These are phyloP conservation scores for Brachypterus glaber DNA, from an alignment of 2,888 invertebrate species.

Conservation along the genomic window DNA sequence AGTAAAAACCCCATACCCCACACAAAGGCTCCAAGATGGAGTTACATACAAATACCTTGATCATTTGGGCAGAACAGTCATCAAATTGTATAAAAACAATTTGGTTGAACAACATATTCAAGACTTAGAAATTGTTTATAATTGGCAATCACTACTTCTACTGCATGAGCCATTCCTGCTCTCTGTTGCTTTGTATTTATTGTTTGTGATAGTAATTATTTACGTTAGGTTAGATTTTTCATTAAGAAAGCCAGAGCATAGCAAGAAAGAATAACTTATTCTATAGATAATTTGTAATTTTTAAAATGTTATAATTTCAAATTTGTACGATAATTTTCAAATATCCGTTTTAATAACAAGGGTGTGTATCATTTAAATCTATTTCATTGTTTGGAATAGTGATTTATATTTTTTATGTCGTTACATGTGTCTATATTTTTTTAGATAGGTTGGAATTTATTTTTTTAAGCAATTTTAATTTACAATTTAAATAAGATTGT, in stretches of 20 bases:
- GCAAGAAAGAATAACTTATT: conserved; percentile 48
- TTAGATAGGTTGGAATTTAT: no score
- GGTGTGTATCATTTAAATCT: no score
- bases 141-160: conserved; percentile 76
- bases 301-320: no score
- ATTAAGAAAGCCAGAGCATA: conserved; percentile 47
- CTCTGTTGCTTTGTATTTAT: conserved; percentile 74
- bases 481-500: no score
- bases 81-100: conserved; percentile 72
- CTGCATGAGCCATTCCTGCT: conserved; percentile 89
- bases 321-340: no score
- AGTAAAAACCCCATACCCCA: conserved; percentile 70
- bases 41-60: conserved; percentile 91
- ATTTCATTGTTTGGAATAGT: no score
- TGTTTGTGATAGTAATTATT: conserved; percentile 86
- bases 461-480: no score
- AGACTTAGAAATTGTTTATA: conserved; percentile 83
- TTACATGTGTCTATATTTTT: no score
- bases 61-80: conserved; percentile 83
- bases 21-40: conserved; percentile 62
- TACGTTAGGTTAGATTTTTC: conserved; percentile 95
- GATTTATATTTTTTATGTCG: no score
- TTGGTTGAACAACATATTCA: conserved; percentile 95
- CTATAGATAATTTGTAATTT: no score
- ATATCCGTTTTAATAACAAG: no score